Evolutionary conservation across 2,888 invertebrate species (phyloP).

Genomic region (Tineola bisselliella): DNA sequence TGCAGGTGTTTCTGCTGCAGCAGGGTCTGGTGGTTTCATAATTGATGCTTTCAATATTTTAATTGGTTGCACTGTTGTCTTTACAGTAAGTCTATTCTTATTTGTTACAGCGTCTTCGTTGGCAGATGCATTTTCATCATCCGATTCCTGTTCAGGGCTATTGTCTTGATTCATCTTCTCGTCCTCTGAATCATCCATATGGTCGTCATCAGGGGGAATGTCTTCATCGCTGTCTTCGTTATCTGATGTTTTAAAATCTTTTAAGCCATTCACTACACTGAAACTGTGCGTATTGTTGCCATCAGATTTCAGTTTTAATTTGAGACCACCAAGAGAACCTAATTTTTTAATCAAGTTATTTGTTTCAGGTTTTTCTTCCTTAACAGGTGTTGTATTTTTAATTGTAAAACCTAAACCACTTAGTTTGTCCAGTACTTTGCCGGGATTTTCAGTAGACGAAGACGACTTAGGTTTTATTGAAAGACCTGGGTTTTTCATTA

Average conservation of each 20-base stretch:
- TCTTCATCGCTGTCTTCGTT: slow-evolving; percentile 49
- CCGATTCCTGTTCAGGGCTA: slow-evolving; percentile 22
- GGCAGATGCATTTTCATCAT: slow-evolving; percentile 25
- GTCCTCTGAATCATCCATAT: slow-evolving; percentile 22
- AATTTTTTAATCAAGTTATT: slow-evolving; percentile 48
- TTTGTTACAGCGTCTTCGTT: slow-evolving; percentile 28
- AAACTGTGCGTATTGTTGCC: slow-evolving; percentile 47
- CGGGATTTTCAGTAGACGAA: slow-evolving; percentile 29
- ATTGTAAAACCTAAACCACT: slow-evolving; percentile 58
- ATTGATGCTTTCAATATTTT: neutral
- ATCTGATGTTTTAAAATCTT: slow-evolving; percentile 54
- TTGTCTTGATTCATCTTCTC: neutral
- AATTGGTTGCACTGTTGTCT: slow-evolving; percentile 31
- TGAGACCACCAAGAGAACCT: slow-evolving; percentile 54
- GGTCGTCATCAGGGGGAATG: slow-evolving; percentile 19
- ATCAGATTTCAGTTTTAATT: slow-evolving; percentile 56
- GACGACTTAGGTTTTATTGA: slow-evolving; percentile 41
- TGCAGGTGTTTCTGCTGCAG: slow-evolving; percentile 20
- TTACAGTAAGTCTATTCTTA: slow-evolving; percentile 18
- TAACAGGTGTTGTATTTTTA: slow-evolving; percentile 44
- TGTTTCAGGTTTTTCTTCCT: slow-evolving; percentile 32
- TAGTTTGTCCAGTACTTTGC: slow-evolving; percentile 43
- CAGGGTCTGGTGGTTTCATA: slow-evolving; percentile 13
- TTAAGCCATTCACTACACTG: slow-evolving; percentile 55
- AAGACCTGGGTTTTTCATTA: slow-evolving; percentile 46